Evolutionary conservation across 2,797 vertebrate genomes (phyloP).

Genomic region (Rhyacichthys aspro): DNA sequence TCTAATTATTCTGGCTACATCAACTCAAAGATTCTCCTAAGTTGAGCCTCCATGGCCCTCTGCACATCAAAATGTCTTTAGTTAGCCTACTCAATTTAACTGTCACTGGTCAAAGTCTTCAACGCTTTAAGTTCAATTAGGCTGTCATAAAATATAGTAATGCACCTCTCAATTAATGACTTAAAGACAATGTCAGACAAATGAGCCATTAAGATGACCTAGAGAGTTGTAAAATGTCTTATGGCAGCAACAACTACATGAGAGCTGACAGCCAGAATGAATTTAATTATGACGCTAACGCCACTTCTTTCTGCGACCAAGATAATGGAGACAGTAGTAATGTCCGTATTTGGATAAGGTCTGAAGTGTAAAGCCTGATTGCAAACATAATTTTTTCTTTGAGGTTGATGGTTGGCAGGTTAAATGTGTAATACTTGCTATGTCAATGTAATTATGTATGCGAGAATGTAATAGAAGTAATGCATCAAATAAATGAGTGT

Average conservation of each 20-base stretch:
- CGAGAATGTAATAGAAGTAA: no score
- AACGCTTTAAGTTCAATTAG: conserved; percentile 5
- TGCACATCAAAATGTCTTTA: neutral
- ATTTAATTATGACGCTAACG: neutral
- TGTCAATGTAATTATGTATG: no score
- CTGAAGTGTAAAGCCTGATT: neutral
- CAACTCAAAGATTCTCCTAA: neutral
- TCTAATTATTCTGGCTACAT: no score
- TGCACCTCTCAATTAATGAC: conserved; percentile 11
- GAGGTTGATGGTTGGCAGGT: neutral
- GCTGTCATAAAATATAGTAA: conserved; percentile 10
- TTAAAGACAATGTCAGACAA: conserved; percentile 15
- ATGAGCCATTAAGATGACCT: conserved; percentile 10
- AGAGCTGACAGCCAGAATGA: neutral
- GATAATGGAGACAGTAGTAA: neutral
- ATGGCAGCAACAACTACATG: neutral
- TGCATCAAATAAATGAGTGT: no score
- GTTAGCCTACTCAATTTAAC: neutral
- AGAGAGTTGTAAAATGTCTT: conserved; percentile 2
- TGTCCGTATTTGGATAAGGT: neutral
- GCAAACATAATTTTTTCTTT: neutral
- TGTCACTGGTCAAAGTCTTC: conserved; percentile 1
- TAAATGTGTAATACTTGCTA: no score
- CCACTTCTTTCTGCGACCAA: no score
- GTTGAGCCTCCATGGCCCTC: neutral